These are phyloP conservation scores for Saturnia japonica DNA, from an alignment of 2,888 invertebrate genomes.

Conservation along the genomic window DNA sequence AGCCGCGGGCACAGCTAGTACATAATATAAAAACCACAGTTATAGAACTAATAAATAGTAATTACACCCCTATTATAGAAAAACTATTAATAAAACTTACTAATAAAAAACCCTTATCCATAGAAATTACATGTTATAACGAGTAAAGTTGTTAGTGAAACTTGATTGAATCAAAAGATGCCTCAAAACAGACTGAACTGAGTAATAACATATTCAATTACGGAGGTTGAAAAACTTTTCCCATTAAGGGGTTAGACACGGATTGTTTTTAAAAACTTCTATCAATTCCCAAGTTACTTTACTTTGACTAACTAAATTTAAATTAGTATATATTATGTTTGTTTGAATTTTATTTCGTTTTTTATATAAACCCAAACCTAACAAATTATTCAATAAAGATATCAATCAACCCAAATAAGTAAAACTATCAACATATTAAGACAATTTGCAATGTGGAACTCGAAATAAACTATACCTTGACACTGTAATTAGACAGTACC, in stretches of 20 bases:
- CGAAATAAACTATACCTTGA: background rate
- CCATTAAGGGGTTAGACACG: conserved; percentile 12
- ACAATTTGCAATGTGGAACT: background rate
- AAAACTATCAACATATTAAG: background rate
- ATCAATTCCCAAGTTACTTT: background rate
- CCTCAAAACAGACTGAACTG: conserved; percentile 14
- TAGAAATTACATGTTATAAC: background rate
- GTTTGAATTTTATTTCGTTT: no score
- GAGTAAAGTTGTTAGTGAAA: conserved; percentile 3
- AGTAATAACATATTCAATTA: conserved; percentile 15
- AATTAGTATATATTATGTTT: background rate
- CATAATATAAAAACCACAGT: background rate
- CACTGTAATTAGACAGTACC: background rate
- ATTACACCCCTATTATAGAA: background rate
- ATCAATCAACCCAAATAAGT: background rate
- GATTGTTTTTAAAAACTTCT: conserved; percentile 12
- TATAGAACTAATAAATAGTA: background rate
- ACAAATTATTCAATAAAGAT: no score
- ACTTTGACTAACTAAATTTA: background rate
- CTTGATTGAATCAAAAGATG: conserved; percentile 18
- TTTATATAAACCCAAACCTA: no score
- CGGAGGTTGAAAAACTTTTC: conserved; percentile 15
- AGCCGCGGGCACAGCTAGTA: no score
- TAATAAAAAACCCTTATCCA: background rate
- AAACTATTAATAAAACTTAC: background rate